These are phyloP conservation scores for Aldabrachelys gigantea DNA, from an alignment of 2,113 vertebrate species.

Conservation along the genomic window DNA sequence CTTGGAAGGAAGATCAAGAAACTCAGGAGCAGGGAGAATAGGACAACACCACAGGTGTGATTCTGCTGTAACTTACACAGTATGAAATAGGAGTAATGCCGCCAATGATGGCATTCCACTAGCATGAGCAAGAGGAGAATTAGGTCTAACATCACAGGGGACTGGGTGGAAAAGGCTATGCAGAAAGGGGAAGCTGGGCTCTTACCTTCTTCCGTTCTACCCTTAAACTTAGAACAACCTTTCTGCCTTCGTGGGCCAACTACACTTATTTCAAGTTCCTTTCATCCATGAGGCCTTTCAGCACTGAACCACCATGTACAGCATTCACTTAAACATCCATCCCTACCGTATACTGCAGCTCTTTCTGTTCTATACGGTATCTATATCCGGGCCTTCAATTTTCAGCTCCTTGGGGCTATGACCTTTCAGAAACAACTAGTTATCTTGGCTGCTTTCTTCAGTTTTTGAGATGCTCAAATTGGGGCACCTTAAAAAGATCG, in stretches of 20 bases:
- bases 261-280: not conserved
- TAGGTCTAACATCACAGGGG: not conserved
- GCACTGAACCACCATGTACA: not conserved
- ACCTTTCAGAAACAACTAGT: not conserved
- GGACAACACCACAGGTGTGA: not conserved
- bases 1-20: not conserved
- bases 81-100: not conserved
- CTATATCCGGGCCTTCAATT: not conserved
- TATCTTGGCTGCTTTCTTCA: not conserved
- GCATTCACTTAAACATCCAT: not conserved
- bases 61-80: not conserved
- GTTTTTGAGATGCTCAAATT: not conserved
- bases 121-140: not conserved
- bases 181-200: not conserved
- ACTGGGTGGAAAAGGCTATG: not conserved
- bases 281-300: not conserved
- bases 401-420: not conserved
- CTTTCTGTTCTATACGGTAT: not conserved
- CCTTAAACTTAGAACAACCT: not conserved
- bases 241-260: not conserved
- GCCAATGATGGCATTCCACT: not conserved
- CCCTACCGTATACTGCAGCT: not conserved
- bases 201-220: not conserved
- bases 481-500: not conserved
- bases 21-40: not conserved